phyloP scores from a whole-genome alignment of 2,888 invertebrate genomes.

The Incurvaria masculella region DNA sequence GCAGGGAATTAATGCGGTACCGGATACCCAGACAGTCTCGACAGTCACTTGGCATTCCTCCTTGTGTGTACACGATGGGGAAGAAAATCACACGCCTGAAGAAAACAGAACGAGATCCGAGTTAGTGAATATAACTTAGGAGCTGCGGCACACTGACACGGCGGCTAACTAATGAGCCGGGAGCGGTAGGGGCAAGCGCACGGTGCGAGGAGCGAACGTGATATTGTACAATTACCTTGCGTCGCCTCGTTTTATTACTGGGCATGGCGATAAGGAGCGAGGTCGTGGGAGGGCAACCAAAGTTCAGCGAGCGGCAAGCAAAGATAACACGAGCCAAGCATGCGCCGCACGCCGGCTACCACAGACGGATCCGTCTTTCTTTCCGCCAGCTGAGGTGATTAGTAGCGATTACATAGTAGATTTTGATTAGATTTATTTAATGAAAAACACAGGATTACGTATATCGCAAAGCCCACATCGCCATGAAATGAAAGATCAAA shows the following conservation, averaged over 20 bases:
- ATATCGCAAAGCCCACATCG: too few species aligned
- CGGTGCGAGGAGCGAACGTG: slow-evolving; percentile 26
- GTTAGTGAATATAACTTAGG: background rate
- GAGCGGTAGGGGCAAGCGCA: slow-evolving; percentile 14
- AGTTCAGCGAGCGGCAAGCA: slow-evolving; percentile 42
- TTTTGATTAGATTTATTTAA: too few species aligned
- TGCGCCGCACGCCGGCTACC: slow-evolving; percentile 36
- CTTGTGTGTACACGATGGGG: slow-evolving; percentile 49
- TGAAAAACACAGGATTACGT: too few species aligned
- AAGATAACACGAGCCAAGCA: slow-evolving; percentile 50
- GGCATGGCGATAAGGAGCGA: slow-evolving; percentile 48
- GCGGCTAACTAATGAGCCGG: background rate
- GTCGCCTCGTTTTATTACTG: slow-evolving; percentile 46
- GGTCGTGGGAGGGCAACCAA: slow-evolving; percentile 52
- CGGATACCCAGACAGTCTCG: slow-evolving; percentile 86
- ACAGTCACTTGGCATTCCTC: slow-evolving; percentile 66
- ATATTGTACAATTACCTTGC: slow-evolving; percentile 39
- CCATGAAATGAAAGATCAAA: too few species aligned
- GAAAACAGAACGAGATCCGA: slow-evolving; percentile 19
- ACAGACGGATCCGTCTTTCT: too few species aligned
- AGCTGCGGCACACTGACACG: background rate
- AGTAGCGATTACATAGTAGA: too few species aligned
- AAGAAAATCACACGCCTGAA: slow-evolving; percentile 40
- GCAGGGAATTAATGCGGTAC: slow-evolving; percentile 82
- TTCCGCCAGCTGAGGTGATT: too few species aligned